A percentile compares a stretch with the other conserved stretches of the same genome.
Conservation (phyloP, 2,888 invertebrate genomes). For the Dendrolimus pini region DNA sequence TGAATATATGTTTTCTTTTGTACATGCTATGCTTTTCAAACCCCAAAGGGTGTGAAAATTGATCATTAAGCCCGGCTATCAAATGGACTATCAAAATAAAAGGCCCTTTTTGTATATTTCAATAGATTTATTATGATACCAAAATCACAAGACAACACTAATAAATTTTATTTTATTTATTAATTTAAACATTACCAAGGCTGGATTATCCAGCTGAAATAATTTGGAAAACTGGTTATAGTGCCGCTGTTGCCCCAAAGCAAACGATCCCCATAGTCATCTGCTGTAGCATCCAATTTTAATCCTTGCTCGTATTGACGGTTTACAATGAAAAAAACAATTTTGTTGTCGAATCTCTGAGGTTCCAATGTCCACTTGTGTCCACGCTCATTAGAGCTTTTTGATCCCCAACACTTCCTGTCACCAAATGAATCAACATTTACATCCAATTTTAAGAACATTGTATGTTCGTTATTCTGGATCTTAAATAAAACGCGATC, state of each 20-base stretch:
- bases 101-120: no score
- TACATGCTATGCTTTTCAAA: no score
- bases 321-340: conserved; percentile 28
- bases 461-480: conserved; percentile 18
- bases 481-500: conserved; percentile 26
- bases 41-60: no score
- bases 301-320: conserved; percentile 21
- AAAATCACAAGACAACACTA: no score
- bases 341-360: conserved; percentile 13
- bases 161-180: no score
- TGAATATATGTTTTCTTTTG: no score
- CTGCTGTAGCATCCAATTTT: conserved; percentile 17
- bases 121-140: no score
- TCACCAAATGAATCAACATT: conserved; percentile 17
- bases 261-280: conserved; percentile 16
- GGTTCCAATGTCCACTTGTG: conserved; percentile 29
- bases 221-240: conserved; percentile 7
- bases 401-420: conserved; percentile 23
- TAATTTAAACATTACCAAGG: neutral
- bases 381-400: conserved; percentile 10
- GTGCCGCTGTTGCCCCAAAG: conserved; percentile 20
- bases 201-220: conserved; percentile 17
- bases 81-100: no score
- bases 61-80: no score
- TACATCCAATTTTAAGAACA: conserved; percentile 26